phyloP scores from a whole-genome alignment of 2,797 vertebrate genomes.

The Uromys caudimaculatus region DNA sequence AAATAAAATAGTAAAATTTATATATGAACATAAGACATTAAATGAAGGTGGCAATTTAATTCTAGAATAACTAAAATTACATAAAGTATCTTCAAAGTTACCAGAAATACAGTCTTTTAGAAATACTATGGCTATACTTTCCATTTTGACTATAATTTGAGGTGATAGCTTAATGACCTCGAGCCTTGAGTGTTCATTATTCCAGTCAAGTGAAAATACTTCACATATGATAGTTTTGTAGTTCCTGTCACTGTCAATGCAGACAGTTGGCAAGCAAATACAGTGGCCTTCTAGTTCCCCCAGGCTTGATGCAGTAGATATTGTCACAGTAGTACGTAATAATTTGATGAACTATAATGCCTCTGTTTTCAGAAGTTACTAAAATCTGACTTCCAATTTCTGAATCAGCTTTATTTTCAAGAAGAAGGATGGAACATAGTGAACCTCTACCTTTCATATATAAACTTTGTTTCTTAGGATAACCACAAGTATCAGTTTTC shows the following conservation, averaged over 20 bases:
- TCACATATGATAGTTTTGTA: background rate
- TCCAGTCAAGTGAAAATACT: background rate
- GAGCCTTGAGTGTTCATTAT: background rate
- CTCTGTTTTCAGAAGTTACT: background rate
- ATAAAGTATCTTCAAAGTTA: background rate
- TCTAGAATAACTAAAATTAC: background rate
- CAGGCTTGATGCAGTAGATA: background rate
- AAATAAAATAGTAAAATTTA: background rate
- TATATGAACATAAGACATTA: background rate
- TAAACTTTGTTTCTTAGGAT: background rate
- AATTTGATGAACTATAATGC: background rate
- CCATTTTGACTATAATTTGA: background rate
- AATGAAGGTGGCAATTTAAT: conserved; percentile 8
- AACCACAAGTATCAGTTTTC: background rate
- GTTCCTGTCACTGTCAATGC: background rate
- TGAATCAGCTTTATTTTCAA: background rate
- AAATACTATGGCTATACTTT: background rate
- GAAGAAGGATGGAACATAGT: background rate
- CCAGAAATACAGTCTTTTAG: background rate
- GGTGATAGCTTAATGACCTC: background rate
- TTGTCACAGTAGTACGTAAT: background rate
- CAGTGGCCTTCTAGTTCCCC: background rate
- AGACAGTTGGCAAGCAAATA: background rate
- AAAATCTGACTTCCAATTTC: background rate
- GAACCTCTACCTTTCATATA: background rate